phyloP scores from a whole-genome alignment of 2,113 vertebrate genomes.

The Euleptes europaea region DNA sequence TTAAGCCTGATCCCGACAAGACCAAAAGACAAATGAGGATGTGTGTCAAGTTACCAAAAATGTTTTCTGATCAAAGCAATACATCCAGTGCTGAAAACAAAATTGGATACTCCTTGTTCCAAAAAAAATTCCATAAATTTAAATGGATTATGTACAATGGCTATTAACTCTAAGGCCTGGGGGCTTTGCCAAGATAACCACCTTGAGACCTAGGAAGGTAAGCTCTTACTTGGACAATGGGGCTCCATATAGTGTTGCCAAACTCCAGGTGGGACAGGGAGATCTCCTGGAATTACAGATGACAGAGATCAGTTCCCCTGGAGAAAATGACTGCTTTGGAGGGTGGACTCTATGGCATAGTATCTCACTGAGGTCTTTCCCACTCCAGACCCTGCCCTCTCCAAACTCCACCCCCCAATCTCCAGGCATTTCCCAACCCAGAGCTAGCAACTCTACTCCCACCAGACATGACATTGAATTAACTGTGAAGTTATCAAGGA shows the following conservation, averaged over 20 bases:
- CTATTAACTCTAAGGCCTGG: neutral
- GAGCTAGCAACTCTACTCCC: neutral
- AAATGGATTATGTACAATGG: neutral
- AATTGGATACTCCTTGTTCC: neutral
- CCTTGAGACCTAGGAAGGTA: neutral
- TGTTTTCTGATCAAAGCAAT: slow-evolving; percentile 25
- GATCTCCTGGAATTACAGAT: too few relatives aligned
- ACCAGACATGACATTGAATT: neutral
- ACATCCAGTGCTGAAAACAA: slow-evolving; percentile 11
- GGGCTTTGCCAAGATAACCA: neutral
- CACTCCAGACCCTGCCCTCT: too few relatives aligned
- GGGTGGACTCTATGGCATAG: too few relatives aligned
- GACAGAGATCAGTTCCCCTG: too few relatives aligned
- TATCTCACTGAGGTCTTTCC: too few relatives aligned
- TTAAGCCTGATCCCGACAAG: slow-evolving; percentile 64
- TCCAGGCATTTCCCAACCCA: too few relatives aligned
- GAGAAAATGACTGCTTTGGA: too few relatives aligned
- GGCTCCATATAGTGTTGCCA: neutral
- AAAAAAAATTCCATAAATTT: neutral
- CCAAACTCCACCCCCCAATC: too few relatives aligned
- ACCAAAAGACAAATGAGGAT: slow-evolving; percentile 54
- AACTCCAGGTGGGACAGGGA: too few relatives aligned
- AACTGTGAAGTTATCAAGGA: neutral
- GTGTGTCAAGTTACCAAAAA: slow-evolving; percentile 39
- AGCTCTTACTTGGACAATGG: too few relatives aligned